Evolutionary conservation across 2,797 vertebrate species (phyloP).

Genomic region (Gymnoscopelus braueri): DNA sequence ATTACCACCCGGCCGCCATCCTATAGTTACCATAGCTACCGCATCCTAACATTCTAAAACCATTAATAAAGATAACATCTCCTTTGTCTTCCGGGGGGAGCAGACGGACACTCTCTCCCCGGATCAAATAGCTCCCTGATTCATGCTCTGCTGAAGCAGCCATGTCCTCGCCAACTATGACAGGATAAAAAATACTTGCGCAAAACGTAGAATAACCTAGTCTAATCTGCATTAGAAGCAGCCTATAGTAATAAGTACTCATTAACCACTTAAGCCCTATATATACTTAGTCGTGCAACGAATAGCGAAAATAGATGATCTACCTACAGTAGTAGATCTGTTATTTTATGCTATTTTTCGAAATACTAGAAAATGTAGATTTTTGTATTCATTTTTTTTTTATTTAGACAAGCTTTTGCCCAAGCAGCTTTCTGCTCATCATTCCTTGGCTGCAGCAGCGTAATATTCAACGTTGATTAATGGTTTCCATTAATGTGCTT

Average conservation of each 20-base stretch:
- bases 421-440: conserved; percentile 56
- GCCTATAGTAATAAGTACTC: too few relatives aligned
- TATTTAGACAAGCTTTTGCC: conserved; percentile 5
- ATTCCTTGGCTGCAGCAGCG: conserved; percentile 53
- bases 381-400: too few relatives aligned
- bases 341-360: too few relatives aligned
- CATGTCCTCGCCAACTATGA: conserved; percentile 6
- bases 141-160: conserved; percentile 1
- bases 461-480: conserved; percentile 63
- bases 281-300: too few relatives aligned
- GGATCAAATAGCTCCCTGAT: conserved; percentile 7
- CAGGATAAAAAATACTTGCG: conserved; percentile 14
- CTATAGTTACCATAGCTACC: conserved; percentile 36
- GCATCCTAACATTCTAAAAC: conserved; percentile 38
- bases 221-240: too few relatives aligned
- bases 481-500: conserved; percentile 78
- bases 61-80: not conserved
- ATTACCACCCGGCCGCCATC: conserved; percentile 3
- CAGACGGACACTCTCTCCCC: too few relatives aligned
- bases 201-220: not conserved
- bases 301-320: too few relatives aligned
- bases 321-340: too few relatives aligned
- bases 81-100: too few relatives aligned
- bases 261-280: too few relatives aligned
- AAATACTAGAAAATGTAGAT: too few relatives aligned